Percentiles rank a stretch among this genome's conserved stretches.
These are phyloP conservation scores for Varanus komodoensis DNA, from an alignment of 2,113 vertebrate species.

Conservation along the genomic window DNA sequence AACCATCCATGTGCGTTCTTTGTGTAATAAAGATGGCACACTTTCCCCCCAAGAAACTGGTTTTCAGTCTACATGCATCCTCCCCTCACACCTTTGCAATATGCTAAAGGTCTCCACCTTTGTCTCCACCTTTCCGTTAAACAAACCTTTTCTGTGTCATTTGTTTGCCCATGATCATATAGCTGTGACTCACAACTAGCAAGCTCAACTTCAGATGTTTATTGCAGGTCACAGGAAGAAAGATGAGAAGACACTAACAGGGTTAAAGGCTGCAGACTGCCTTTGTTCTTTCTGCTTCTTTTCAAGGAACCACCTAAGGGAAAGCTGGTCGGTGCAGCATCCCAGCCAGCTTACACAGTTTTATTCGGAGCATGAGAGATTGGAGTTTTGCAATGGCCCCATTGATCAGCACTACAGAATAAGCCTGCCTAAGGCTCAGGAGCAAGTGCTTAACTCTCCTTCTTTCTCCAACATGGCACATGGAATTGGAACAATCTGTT, in stretches of 20 bases:
- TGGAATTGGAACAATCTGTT: too few species aligned
- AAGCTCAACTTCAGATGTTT: constrained; percentile 28
- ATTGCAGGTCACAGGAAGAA: constrained; percentile 4
- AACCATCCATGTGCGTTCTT: background rate
- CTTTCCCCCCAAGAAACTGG: background rate
- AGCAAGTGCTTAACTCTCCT: background rate
- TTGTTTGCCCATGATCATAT: constrained; percentile 34
- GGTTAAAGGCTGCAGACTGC: background rate
- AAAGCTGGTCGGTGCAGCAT: background rate
- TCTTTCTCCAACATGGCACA: too few species aligned
- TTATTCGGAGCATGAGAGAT: background rate
- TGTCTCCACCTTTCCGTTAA: constrained; percentile 43
- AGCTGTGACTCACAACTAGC: constrained; percentile 47
- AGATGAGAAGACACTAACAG: background rate
- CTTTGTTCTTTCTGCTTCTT: too few species aligned
- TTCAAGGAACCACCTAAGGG: background rate
- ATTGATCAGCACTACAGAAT: background rate
- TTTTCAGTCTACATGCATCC: background rate
- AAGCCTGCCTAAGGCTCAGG: background rate
- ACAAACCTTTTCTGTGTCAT: constrained; percentile 44
- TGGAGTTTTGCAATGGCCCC: background rate
- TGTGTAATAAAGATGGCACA: background rate
- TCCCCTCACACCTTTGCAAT: background rate
- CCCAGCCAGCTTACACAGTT: background rate
- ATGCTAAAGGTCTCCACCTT: constrained; percentile 3